Conservation (phyloP, 2,797 vertebrate genomes). For the Synanceia verrucosa region DNA sequence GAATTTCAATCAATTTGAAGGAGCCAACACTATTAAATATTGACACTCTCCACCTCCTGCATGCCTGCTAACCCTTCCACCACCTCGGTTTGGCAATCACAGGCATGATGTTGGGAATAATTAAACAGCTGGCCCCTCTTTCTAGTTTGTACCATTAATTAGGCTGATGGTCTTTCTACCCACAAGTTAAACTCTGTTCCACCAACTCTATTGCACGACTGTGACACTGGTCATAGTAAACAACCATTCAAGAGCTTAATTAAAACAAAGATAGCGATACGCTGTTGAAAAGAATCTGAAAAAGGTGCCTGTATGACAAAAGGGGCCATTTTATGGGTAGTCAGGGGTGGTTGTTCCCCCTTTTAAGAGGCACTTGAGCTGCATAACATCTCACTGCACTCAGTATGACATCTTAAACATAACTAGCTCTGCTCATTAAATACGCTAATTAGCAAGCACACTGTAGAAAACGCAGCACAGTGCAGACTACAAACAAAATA, state of each 20-base stretch:
- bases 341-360: neutral
- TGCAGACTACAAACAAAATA: neutral
- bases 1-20: constrained; percentile 70
- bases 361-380: constrained; percentile 30
- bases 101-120: constrained; percentile 83
- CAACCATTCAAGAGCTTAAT: constrained; percentile 3
- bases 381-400: constrained; percentile 14
- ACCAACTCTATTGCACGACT: neutral
- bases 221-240: neutral
- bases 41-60: constrained; percentile 57
- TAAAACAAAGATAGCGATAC: neutral
- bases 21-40: constrained; percentile 70
- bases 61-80: constrained; percentile 64
- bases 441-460: constrained; percentile 1
- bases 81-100: constrained; percentile 70
- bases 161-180: constrained; percentile 5
- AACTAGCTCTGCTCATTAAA: constrained; percentile 10
- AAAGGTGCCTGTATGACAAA: neutral
- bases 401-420: constrained; percentile 19
- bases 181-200: neutral
- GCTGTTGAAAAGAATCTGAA: neutral
- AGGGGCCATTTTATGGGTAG: neutral
- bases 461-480: neutral
- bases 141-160: constrained; percentile 27
- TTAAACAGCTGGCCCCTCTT: constrained; percentile 74